Evolutionary conservation across 2,888 invertebrate species (phyloP).

Genomic region (Euplexia lucipara): DNA sequence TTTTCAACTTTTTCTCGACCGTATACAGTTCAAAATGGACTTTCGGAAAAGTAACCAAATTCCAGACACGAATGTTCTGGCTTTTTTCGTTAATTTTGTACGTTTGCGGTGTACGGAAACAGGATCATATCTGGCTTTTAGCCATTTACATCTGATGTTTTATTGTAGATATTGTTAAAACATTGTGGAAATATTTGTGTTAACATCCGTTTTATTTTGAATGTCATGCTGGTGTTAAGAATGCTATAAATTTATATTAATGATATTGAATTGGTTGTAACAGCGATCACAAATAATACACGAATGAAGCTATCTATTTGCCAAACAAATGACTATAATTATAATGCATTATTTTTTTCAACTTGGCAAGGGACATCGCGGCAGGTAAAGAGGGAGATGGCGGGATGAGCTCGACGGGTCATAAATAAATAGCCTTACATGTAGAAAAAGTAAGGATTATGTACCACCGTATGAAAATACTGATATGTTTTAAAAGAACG

Average conservation of each 20-base stretch:
- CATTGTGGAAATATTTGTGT: constrained; percentile 21
- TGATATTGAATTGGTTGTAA: neutral
- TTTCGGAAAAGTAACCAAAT: constrained; percentile 29
- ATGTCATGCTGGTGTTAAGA: neutral
- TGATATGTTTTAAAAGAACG: too few species aligned
- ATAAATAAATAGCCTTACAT: too few species aligned
- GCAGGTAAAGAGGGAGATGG: too few species aligned
- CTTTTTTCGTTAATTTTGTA: constrained; percentile 55
- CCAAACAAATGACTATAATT: too few species aligned
- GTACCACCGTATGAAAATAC: too few species aligned
- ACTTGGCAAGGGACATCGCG: too few species aligned
- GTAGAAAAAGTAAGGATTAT: too few species aligned
- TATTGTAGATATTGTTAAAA: constrained; percentile 34
- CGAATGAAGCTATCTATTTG: too few species aligned
- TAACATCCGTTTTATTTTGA: constrained; percentile 7
- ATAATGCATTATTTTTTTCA: too few species aligned
- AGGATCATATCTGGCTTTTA: constrained; percentile 51
- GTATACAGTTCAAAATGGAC: constrained; percentile 24
- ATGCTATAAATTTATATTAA: too few species aligned
- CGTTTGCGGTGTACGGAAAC: constrained; percentile 49
- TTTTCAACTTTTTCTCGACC: constrained; percentile 2
- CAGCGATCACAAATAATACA: neutral
- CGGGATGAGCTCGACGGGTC: too few species aligned
- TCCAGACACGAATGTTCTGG: constrained; percentile 40
- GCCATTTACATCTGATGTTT: constrained; percentile 29